Conservation (phyloP, 2,797 vertebrate species). For the Gobio occitaniae region DNA sequence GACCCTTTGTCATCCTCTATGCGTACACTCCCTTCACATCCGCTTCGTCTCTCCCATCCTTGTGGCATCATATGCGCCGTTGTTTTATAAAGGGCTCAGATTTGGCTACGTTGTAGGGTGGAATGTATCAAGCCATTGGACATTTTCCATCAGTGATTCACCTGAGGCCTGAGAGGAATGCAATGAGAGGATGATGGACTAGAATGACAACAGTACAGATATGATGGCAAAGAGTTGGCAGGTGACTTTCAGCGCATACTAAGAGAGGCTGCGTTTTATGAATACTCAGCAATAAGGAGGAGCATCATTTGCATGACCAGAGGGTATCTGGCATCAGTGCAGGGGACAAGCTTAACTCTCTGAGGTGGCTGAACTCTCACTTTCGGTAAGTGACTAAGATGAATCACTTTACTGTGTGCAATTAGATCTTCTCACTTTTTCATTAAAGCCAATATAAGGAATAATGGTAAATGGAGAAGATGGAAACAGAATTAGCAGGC, state of each 20-base stretch:
- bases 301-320: conserved; percentile 35
- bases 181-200: conserved; percentile 13
- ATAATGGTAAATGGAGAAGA: conserved; percentile 57
- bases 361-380: conserved; percentile 39
- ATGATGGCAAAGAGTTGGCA: conserved; percentile 10
- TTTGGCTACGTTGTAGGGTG: background rate
- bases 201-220: conserved; percentile 24
- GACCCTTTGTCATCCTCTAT: conserved; percentile 60
- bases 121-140: conserved; percentile 15
- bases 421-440: conserved; percentile 63
- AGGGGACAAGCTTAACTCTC: conserved; percentile 41
- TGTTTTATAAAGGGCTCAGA: conserved; percentile 12
- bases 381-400: conserved; percentile 59
- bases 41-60: conserved; percentile 11
- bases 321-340: conserved; percentile 38
- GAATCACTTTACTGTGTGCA: conserved; percentile 52
- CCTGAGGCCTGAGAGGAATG: background rate
- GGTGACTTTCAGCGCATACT: conserved; percentile 31
- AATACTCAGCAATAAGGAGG: conserved; percentile 42
- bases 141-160: conserved; percentile 1
- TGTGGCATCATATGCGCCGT: background rate
- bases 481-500: conserved; percentile 53
- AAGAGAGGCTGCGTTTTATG: conserved; percentile 19
- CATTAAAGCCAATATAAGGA: conserved; percentile 54
- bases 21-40: conserved; percentile 46